phyloP scores from a whole-genome alignment of 2,113 vertebrate species.

The Platycercus adscitus region DNA sequence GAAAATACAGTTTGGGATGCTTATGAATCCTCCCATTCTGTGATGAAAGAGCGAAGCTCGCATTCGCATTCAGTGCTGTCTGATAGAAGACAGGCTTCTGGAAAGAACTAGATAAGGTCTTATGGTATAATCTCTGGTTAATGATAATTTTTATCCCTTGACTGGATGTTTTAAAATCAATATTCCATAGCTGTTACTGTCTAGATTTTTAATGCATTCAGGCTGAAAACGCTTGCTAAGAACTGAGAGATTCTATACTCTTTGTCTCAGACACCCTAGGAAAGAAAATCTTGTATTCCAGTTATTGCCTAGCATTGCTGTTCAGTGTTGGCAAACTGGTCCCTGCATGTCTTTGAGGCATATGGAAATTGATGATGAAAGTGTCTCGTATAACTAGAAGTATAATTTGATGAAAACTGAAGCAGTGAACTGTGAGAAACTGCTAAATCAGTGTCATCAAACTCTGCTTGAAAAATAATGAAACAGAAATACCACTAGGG shows the following conservation, averaged over 20 bases:
- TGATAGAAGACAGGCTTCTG: background rate
- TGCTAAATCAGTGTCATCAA: constrained; percentile 77
- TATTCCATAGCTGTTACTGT: background rate
- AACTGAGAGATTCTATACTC: background rate
- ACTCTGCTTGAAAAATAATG: constrained; percentile 74
- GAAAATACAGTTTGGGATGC: background rate
- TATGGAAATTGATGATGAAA: constrained; percentile 78
- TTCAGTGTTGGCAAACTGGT: constrained; percentile 61
- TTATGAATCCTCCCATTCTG: background rate
- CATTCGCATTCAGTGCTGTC: background rate
- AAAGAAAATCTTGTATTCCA: constrained; percentile 23
- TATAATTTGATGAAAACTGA: constrained; percentile 79
- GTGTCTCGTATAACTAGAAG: constrained; percentile 72
- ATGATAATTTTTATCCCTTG: constrained; percentile 8
- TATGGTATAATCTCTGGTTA: background rate
- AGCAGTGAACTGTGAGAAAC: constrained; percentile 78
- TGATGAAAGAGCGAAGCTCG: background rate
- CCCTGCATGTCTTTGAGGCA: constrained; percentile 71
- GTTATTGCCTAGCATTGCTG: constrained; percentile 55
- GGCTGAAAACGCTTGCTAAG: background rate
- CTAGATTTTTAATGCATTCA: background rate
- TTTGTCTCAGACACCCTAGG: constrained; percentile 22
- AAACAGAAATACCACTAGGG: constrained; percentile 66
- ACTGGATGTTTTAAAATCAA: constrained; percentile 2
- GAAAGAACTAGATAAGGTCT: background rate